A percentile compares a stretch with the other conserved stretches of the same genome.
Conservation (phyloP, 2,113 vertebrate species). For the human region GRCh38 chr11:7063001-7063500, state of each 20-base stretch:
- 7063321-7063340: neutral
- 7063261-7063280: neutral
- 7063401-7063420: neutral
- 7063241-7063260: neutral
- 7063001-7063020: neutral
- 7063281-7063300: neutral
- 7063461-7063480: neutral
- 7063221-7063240: neutral
- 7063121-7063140: neutral
- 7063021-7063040: neutral
- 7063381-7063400: neutral
- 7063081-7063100: neutral
- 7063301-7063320: neutral
- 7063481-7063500: neutral
- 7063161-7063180: neutral
- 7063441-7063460: neutral
- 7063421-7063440: neutral
- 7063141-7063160: neutral
- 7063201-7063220: neutral
- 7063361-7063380: neutral
- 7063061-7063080: neutral
- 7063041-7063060: neutral
- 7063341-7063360: neutral
- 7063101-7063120: neutral
- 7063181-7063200: slow-evolving; percentile 32